Conservation (phyloP, 2,888 invertebrate genomes). For the Hipparchia semele region DNA sequence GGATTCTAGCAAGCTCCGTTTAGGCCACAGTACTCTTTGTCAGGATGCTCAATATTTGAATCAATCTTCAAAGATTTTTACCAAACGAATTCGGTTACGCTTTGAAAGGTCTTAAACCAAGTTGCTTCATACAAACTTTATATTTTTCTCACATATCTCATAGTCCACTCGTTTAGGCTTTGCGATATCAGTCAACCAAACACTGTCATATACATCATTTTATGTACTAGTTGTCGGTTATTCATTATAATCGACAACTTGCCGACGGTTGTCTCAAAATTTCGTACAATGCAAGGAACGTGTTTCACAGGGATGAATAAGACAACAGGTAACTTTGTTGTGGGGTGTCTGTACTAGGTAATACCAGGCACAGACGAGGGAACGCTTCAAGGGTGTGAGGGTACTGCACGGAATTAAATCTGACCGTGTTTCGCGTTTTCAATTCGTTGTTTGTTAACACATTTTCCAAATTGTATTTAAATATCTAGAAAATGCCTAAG, state of each 20-base stretch:
- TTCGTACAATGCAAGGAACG: background rate
- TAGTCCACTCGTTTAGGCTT: too few species aligned
- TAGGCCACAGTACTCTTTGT: too few species aligned
- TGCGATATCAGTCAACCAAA: too few species aligned
- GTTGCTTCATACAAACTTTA: too few species aligned
- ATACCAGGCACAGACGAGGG: slow-evolving; percentile 62
- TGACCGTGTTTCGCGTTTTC: background rate
- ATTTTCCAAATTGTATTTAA: background rate
- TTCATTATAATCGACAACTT: background rate
- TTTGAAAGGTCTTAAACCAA: too few species aligned
- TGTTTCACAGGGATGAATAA: slow-evolving; percentile 5
- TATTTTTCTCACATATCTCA: too few species aligned
- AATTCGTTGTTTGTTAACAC: background rate
- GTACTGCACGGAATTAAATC: slow-evolving; percentile 30
- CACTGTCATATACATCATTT: background rate
- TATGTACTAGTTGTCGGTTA: background rate
- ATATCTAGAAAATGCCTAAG: background rate
- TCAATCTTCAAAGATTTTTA: background rate
- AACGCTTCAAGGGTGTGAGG: slow-evolving; percentile 42
- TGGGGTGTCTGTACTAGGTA: slow-evolving; percentile 61
- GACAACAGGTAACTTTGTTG: slow-evolving; percentile 11
- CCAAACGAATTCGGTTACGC: too few species aligned
- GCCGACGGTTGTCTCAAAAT: background rate
- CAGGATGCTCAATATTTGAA: background rate
- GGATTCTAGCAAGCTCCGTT: too few species aligned